Evolutionary conservation across 1,140 invertebrate genomes (phyloP).

Genomic region (Rhagoletis zephyria): DNA sequence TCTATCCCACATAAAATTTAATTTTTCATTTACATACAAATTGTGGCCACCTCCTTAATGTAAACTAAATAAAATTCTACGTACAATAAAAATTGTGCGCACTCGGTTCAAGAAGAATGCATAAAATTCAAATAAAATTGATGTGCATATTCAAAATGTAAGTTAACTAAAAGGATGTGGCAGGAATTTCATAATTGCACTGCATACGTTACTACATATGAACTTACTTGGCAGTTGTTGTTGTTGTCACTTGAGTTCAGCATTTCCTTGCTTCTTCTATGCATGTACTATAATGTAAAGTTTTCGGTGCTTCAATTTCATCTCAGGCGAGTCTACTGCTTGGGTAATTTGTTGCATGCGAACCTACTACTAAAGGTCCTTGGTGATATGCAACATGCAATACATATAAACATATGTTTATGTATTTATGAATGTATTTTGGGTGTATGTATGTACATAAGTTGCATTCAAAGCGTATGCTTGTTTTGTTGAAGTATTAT

Average conservation of each 20-base stretch:
- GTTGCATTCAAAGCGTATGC: constrained; percentile 47
- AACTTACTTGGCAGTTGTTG: background rate
- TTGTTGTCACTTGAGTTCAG: background rate
- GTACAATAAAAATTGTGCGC: background rate
- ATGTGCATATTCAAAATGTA: background rate
- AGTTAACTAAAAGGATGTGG: constrained; percentile 54
- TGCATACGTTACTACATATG: constrained; percentile 27
- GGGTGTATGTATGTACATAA: constrained; percentile 47
- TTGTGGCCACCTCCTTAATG: background rate
- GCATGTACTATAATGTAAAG: background rate
- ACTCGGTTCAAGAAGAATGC: background rate
- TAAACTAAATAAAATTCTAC: background rate
- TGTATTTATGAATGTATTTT: background rate
- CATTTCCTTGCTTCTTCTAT: background rate
- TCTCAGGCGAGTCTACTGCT: background rate
- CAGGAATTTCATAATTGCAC: constrained; percentile 58
- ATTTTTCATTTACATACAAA: no score
- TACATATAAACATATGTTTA: constrained; percentile 53
- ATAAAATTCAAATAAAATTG: background rate
- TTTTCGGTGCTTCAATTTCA: constrained; percentile 41
- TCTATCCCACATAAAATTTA: no score
- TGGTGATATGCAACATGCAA: constrained; percentile 39
- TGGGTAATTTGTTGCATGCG: constrained; percentile 70
- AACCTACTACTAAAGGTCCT: constrained; percentile 15
- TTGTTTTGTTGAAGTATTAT: constrained; percentile 38